Percentiles rank a stretch among this genome's conserved stretches.
Conservation (phyloP, 2,888 invertebrate genomes). For the Acholoe squamosa region DNA sequence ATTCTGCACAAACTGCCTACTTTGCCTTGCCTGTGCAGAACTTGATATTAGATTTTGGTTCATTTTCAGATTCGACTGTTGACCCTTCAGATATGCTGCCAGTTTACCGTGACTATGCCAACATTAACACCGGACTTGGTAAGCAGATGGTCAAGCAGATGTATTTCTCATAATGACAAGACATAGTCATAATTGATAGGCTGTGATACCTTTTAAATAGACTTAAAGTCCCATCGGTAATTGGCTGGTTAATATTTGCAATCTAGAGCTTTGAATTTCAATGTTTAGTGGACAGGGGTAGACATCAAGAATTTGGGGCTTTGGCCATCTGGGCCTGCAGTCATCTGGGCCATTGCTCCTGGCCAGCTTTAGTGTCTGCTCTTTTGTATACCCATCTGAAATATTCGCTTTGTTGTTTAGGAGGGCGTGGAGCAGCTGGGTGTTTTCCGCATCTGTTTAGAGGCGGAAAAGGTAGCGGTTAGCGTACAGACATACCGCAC, state of each 20-base stretch:
- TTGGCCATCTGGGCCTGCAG: no score
- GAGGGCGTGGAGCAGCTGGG: slow-evolving; percentile 62
- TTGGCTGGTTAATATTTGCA: neutral
- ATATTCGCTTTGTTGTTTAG: neutral
- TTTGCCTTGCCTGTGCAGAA: no score
- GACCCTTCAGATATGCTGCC: slow-evolving; percentile 89
- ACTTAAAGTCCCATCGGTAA: no score
- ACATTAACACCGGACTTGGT: slow-evolving; percentile 72
- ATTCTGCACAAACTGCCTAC: no score
- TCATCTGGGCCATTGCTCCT: no score
- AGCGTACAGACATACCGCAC: slow-evolving; percentile 89
- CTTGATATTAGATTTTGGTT: no score
- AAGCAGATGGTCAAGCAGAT: slow-evolving; percentile 64
- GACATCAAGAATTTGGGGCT: no score
- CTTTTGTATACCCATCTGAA: no score
- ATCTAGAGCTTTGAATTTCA: neutral
- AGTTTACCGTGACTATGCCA: slow-evolving; percentile 85
- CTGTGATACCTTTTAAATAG: no score
- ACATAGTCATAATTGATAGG: no score
- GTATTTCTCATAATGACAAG: neutral
- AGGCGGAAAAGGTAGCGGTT: slow-evolving; percentile 89
- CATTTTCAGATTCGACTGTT: slow-evolving; percentile 86
- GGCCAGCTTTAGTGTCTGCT: no score
- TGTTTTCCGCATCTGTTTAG: slow-evolving; percentile 87
- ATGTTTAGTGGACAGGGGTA: no score